These are phyloP conservation scores for Druon quercuslanigerum DNA, from an alignment of 1,140 invertebrate genomes.

Conservation along the genomic window DNA sequence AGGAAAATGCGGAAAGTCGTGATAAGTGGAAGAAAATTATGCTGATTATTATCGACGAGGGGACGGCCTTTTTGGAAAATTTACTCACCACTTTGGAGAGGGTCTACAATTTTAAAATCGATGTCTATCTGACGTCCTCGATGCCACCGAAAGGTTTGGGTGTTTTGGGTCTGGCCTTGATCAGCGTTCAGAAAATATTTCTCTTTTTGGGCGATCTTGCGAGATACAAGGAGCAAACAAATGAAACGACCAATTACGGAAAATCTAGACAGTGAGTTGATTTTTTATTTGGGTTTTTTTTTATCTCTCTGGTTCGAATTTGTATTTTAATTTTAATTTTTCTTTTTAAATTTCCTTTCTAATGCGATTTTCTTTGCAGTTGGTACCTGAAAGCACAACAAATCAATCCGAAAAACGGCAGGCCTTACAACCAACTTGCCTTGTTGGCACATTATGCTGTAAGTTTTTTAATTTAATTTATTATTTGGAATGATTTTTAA, in stretches of 20 bases:
- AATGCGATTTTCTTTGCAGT: constrained; percentile 69
- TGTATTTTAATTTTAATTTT: too few species aligned
- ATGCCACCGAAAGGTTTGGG: constrained; percentile 80
- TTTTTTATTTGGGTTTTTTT: constrained; percentile 22
- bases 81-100: constrained; percentile 85
- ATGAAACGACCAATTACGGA: constrained; percentile 89
- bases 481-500: background rate
- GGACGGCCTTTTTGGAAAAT: constrained; percentile 86
- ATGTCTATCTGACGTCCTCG: constrained; percentile 72
- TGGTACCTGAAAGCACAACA: constrained; percentile 96
- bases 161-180: constrained; percentile 84
- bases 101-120: constrained; percentile 85
- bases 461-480: constrained; percentile 71
- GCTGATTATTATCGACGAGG: constrained; percentile 87
- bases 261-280: constrained; percentile 84
- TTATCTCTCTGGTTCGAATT: too few species aligned
- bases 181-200: constrained; percentile 91
- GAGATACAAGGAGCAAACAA: constrained; percentile 90
- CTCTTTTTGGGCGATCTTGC: constrained; percentile 94
- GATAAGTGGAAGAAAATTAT: constrained; percentile 82
- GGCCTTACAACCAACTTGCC: constrained; percentile 96
- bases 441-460: constrained; percentile 92
- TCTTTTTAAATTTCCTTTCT: constrained; percentile 29
- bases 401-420: constrained; percentile 95
- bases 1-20: constrained; percentile 71